phyloP scores from a whole-genome alignment of 2,888 invertebrate genomes.

The Arge pagana region DNA sequence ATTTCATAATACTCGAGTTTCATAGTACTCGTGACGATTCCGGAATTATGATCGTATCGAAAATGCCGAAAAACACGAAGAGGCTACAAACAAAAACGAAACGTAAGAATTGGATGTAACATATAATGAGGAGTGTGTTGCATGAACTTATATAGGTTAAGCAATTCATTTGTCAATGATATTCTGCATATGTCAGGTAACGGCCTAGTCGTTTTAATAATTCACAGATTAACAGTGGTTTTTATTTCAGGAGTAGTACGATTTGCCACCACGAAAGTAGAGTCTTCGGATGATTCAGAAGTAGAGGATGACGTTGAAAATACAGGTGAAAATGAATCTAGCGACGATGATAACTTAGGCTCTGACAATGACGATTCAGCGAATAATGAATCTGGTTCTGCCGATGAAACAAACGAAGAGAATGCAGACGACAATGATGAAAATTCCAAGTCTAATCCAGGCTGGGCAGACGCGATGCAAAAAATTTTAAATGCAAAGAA shows the following conservation, averaged over 20 bases:
- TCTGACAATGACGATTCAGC: constrained; percentile 51
- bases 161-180: too few relatives aligned
- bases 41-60: constrained; percentile 21
- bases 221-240: background rate
- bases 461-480: constrained; percentile 83
- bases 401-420: constrained; percentile 1
- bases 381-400: constrained; percentile 35
- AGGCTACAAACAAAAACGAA: constrained; percentile 15
- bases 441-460: constrained; percentile 62
- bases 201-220: background rate
- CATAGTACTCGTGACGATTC: too few relatives aligned
- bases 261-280: background rate
- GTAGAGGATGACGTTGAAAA: constrained; percentile 30
- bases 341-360: constrained; percentile 42
- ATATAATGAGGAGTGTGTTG: too few relatives aligned
- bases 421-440: constrained; percentile 5
- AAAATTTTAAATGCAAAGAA: constrained; percentile 78
- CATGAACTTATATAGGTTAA: too few relatives aligned
- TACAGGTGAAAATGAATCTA: constrained; percentile 31
- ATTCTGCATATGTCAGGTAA: background rate
- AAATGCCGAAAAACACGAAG: constrained; percentile 14
- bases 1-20: too few relatives aligned
- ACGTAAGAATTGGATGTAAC: too few relatives aligned
- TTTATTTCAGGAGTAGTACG: constrained; percentile 3
- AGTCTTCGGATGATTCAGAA: constrained; percentile 12